phyloP scores from a whole-genome alignment of 2,113 vertebrate genomes.

The Mormyrus lacerda region DNA sequence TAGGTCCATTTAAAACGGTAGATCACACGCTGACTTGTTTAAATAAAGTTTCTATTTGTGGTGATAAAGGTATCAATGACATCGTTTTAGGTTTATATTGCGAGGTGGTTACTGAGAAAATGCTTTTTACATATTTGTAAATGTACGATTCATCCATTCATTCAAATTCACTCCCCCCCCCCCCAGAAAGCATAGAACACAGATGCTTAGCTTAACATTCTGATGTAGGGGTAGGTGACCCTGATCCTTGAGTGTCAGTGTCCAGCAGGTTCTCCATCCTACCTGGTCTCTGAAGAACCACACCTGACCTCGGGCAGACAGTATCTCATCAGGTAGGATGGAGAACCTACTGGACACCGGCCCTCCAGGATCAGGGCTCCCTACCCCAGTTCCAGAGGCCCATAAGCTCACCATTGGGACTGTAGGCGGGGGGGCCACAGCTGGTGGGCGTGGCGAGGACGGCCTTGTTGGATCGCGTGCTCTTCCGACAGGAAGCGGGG shows the following conservation, averaged over 20 bases:
- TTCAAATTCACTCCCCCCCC: background rate
- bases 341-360: background rate
- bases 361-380: background rate
- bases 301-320: background rate
- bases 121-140: background rate
- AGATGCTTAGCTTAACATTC: background rate
- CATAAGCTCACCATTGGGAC: slow-evolving; percentile 47
- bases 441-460: slow-evolving; percentile 53
- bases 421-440: slow-evolving; percentile 21
- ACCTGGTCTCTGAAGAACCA: background rate
- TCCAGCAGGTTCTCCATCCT: background rate
- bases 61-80: background rate
- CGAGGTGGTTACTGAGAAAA: background rate
- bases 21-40: too few species aligned
- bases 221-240: background rate
- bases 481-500: slow-evolving; percentile 54
- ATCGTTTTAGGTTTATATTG: background rate
- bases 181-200: background rate
- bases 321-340: background rate
- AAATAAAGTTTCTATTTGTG: too few species aligned
- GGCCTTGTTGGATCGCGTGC: slow-evolving; percentile 45
- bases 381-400: background rate
- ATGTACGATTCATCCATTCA: too few species aligned
- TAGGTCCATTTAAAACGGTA: too few species aligned
- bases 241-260: background rate